phyloP scores from a whole-genome alignment of 2,888 invertebrate genomes.

The Ochlodes sylvanus region DNA sequence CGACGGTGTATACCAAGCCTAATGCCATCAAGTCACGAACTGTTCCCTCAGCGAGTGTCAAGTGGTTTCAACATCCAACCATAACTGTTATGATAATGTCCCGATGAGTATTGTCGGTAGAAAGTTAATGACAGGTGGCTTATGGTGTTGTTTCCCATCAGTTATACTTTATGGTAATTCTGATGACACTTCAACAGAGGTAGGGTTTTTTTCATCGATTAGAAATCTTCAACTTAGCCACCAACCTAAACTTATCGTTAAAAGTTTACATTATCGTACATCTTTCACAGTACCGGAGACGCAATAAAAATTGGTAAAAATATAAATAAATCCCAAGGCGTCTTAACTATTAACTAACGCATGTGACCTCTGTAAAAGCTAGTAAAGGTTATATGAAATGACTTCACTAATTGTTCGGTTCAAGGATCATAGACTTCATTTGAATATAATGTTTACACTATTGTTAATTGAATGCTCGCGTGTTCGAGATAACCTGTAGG shows the following conservation, averaged over 20 bases:
- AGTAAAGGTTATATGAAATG: neutral
- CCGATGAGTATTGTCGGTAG: neutral
- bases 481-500: neutral
- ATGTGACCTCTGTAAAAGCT: neutral
- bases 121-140: slow-evolving; percentile 2
- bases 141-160: neutral
- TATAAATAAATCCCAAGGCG: too few species aligned
- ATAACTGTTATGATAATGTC: neutral
- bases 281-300: too few species aligned
- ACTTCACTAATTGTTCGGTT: neutral
- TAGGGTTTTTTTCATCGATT: too few species aligned
- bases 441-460: neutral
- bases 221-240: too few species aligned
- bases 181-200: neutral
- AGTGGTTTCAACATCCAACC: neutral
- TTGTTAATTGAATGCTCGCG: neutral
- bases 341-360: too few species aligned
- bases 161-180: neutral
- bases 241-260: too few species aligned
- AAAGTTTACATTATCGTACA: too few species aligned
- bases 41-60: neutral
- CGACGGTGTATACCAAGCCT: neutral
- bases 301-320: too few species aligned
- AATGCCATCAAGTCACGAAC: neutral
- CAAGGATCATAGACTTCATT: neutral